Base-by-base conservation (phyloP, 2,797 vertebrate genomes). In the Cuniculus paca region DNA sequence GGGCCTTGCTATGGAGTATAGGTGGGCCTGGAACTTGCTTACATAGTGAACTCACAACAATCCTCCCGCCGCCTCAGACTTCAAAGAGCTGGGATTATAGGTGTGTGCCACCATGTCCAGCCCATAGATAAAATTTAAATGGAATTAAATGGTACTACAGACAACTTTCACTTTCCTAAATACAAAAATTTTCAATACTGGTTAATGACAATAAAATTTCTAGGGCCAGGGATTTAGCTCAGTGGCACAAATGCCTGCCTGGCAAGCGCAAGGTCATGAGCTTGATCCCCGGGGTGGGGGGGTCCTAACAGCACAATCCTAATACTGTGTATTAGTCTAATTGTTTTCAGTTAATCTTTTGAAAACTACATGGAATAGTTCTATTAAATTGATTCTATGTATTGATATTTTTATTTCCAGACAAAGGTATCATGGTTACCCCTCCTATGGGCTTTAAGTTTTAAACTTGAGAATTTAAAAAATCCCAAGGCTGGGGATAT, bases 51-150 rank as follows among this genome's bases (percentile, higher is more conserved):
- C 63, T 65, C 14, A 13, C 34, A 65, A 6, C 12, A 2, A n/a
- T 65, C 61, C 61, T 63, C 61, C 31, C 17, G 16, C 31, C 2
- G 60, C 28, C 60, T 63, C 13, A 31, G 63, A 34, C 63, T 65
- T 34, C 34, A 5, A 34, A 65, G 34, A n/a, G 63, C 34, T 65
- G 16, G 16, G 63, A n/a, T 65, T 65, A 65, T 16, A 65, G 17
- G 63, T 34, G 9, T n/a, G 16, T 65, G 34, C 63, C 63, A 65
- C 63, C 63, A n/a, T 14, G 34, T 14, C 31, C 34, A 14, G 31
- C 31, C 89, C 36, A 89, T 58, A 94, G 91, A 90, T 85, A 87
- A 93, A 96, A 88, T n/a, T 60, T 61, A 95, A 97, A 97, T 61
- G 13, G 3, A 54, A 11, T 63, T 81, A 91, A 88, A 60, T 5